Conservation (phyloP, 1,140 invertebrate species). For the Hycleus cichorii region DNA sequence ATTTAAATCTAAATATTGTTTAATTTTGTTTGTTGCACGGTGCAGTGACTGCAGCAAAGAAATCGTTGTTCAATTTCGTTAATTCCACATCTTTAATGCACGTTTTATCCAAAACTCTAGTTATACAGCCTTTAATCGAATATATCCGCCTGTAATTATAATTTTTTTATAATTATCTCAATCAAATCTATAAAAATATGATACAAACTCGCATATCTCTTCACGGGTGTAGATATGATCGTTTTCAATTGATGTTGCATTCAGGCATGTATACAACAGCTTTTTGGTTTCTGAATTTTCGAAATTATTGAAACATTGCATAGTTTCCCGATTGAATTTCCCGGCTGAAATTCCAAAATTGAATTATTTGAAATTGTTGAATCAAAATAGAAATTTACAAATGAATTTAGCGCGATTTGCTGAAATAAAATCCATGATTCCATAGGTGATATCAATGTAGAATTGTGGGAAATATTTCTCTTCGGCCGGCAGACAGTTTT, state of each 20-base stretch:
- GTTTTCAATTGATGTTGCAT: not conserved
- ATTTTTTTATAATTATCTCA: not conserved
- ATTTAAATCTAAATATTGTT: too few relatives aligned
- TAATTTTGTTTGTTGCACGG: constrained; percentile 6
- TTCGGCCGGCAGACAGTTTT: constrained; percentile 2
- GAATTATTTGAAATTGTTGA: not conserved
- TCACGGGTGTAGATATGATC: not conserved
- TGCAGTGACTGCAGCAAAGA: not conserved
- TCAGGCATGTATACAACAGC: too few relatives aligned
- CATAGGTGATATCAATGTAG: constrained; percentile 1
- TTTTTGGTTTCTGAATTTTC: not conserved
- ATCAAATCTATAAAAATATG: not conserved
- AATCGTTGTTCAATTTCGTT: not conserved
- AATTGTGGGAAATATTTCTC: constrained; percentile 18
- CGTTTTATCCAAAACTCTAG: constrained; percentile 4
- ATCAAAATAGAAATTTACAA: not conserved
- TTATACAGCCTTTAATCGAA: constrained; percentile 4
- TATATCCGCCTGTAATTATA: not conserved
- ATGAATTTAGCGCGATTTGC: constrained; percentile 7
- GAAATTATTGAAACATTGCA: constrained; percentile 6
- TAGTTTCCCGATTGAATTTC: not conserved
- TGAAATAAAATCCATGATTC: constrained; percentile 6
- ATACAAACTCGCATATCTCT: not conserved
- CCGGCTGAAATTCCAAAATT: not conserved
- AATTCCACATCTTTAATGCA: constrained; percentile 12